Evolutionary conservation across 2,888 invertebrate species (phyloP), one percentile per base, ranked within the genome.

Genomic region (Linnaemya vulpina): DNA sequence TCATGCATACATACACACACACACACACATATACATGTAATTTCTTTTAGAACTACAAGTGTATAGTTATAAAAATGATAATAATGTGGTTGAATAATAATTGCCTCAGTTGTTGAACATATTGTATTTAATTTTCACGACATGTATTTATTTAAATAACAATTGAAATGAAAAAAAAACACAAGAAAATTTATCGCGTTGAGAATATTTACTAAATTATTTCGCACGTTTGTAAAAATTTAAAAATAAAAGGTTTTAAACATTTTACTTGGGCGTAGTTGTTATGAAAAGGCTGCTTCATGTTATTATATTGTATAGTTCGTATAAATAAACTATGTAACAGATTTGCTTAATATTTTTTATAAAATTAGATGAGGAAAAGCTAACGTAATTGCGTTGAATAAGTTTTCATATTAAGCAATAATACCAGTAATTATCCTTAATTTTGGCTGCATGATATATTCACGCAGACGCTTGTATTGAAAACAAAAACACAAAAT

Each of bases 1-100:
- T n/a, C n/a, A n/a, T 4, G 13, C 3, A 55, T 13, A 53, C 8
- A 53, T 22, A 53, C 9, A 1, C 4, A 38, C 11, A 43, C 13
- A 43, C 13, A 43, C 13, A 43, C 13, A 43, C 40, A 3, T 9
- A 17, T 7, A 49, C 11, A 25, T 22, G 35, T 67, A 38, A 40
- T 15, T 55, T 55, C 38, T 9, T 10, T 40, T 49, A 38, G 17
- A 17, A 38, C 8, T 43, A 43, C 3, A 9, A 51, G 22, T 51
- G 49, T 40, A n/a, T 51, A 0, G 20, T 49, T 77, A 25, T 63
- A 22, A 77, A n/a, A n/a, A n/a, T n/a, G n/a, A 68, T 60, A 49
- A 22, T 68, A 7, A 43, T 62, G 70, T 53, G 51, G 15, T 70
- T 58, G 11, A 70, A 71, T 62, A 62, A 70, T 17, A n/a, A 38